phyloP scores from a whole-genome alignment of 2,797 vertebrate genomes.

The Nyctalus aviator region DNA sequence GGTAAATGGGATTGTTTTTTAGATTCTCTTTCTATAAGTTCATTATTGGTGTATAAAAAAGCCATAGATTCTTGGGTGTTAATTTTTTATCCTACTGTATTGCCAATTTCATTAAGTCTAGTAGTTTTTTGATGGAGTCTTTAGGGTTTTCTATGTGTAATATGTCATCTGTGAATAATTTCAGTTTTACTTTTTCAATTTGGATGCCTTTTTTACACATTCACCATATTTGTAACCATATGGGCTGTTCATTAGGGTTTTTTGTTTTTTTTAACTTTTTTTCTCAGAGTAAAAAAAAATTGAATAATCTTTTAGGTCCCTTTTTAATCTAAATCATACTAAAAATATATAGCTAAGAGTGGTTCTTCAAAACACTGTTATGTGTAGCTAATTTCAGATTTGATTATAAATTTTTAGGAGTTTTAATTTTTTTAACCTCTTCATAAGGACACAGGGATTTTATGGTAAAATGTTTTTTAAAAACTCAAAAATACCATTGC shows the following conservation, averaged over 20 bases:
- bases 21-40: too few species aligned
- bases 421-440: not conserved
- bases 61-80: too few species aligned
- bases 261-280: conserved; percentile 15
- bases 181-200: too few species aligned
- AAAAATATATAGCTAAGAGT: conserved; percentile 14
- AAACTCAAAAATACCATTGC: not conserved
- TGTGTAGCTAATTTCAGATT: conserved; percentile 25
- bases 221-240: not conserved
- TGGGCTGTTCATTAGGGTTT: not conserved
- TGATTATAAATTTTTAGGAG: not conserved
- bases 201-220: not conserved
- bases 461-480: not conserved
- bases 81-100: too few species aligned
- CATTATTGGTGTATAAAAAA: too few species aligned
- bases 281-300: not conserved
- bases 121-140: too few species aligned
- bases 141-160: too few species aligned
- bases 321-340: conserved; percentile 34
- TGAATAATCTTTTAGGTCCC: not conserved
- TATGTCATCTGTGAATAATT: too few species aligned
- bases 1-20: too few species aligned
- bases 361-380: not conserved
- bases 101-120: too few species aligned
- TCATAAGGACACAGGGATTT: not conserved